Base-by-base conservation (phyloP, 30 jellyfish, hydroid and myxozoan genomes). In the Hydractinia echinata region DNA sequence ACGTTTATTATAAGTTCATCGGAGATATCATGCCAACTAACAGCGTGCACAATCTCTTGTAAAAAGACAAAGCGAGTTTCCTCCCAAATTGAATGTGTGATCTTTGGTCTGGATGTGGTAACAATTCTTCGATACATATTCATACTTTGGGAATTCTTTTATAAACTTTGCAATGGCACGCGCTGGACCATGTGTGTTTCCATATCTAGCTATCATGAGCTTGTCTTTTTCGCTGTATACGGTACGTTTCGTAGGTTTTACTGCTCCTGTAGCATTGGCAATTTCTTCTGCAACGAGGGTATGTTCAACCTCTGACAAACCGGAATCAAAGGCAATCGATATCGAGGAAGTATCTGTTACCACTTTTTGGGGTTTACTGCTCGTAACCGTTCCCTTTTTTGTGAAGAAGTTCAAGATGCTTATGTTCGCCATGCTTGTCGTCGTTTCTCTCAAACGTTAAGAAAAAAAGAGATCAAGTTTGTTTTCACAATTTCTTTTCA, bases 371-470 rank as follows among this genome's bases (percentile, higher is more conserved):
- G n/a, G n/a, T n/a, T n/a, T n/a, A n/a, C n/a, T n/a, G n/a, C n/a
- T n/a, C n/a, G n/a, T n/a, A 58, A 67, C 78, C 78, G 78, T 67
- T 67, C 78, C 68, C 78, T 67, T 67, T 67, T 67, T 67, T 67
- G 78, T 67, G 78, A 67, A 56, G 68, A 56, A 67, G 68, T 56
- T 15, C 68, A 56, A 56, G 68, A 56, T 56, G 68, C 68, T 56
- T 10, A 10, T 56, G 68, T 56, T 56, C 68, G 68, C 68, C 68
- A 56, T 56, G 68, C 68, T 56, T 56, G 68, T 56, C 68, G 68
- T 56, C 68, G 68, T 56, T 56, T 56, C 68, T 56, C 68, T 56
- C 68, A 56, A 56, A 56, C 68, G 20, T n/a, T 67, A n/a, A 11
- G 78, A n/a, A 67, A 67, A 67, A 67, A 67, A 21, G 78, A 67